Evolutionary conservation across 2,113 vertebrate species (phyloP).

Genomic region (Brachypodius melanocephalos): DNA sequence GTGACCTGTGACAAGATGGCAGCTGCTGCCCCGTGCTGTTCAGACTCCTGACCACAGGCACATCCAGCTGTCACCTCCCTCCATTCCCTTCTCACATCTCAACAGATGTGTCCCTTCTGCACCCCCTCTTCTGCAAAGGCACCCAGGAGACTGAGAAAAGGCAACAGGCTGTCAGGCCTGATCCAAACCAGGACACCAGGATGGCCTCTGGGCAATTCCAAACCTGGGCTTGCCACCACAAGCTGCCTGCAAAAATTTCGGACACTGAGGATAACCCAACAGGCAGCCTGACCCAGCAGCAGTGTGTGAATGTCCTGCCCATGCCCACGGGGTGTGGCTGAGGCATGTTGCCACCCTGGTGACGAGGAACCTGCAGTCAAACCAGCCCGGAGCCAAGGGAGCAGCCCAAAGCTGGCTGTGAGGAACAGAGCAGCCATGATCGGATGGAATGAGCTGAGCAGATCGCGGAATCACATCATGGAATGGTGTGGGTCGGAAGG

Average conservation of each 20-base stretch:
- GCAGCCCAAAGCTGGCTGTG: neutral
- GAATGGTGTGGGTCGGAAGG: neutral
- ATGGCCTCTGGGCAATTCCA: neutral
- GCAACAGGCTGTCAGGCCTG: neutral
- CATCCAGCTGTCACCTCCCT: neutral
- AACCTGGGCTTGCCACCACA: neutral
- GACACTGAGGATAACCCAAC: neutral
- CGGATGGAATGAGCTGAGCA: neutral
- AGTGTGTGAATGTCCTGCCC: neutral
- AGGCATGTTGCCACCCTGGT: neutral
- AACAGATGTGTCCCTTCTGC: neutral
- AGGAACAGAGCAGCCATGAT: neutral
- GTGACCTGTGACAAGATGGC: neutral
- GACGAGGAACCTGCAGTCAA: neutral
- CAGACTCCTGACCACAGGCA: neutral
- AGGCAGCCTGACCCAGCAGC: neutral
- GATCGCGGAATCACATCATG: neutral
- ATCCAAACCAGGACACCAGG: neutral
- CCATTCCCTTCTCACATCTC: neutral
- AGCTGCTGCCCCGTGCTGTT: neutral
- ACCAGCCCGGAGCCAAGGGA: neutral
- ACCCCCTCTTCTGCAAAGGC: neutral
- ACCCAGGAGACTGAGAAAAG: neutral
- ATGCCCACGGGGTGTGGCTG: rapidly evolving
- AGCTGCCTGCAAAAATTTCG: neutral